These are phyloP conservation scores for Anguilla anguilla DNA, from an alignment of 2,797 vertebrate species.

Conservation along the genomic window DNA sequence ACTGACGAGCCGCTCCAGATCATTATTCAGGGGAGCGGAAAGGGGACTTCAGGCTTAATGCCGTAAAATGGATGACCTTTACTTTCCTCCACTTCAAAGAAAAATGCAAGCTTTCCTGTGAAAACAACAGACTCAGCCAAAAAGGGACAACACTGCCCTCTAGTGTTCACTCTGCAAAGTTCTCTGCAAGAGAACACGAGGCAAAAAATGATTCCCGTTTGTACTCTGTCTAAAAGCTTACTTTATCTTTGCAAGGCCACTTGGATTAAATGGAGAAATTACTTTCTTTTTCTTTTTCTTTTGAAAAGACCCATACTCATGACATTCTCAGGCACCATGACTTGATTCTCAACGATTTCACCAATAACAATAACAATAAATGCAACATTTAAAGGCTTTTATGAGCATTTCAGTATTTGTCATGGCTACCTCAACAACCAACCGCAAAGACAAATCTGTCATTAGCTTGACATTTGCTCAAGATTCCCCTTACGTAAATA, in stretches of 20 bases:
- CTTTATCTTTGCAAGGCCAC: neutral
- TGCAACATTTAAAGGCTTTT: neutral
- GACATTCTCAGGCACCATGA: neutral
- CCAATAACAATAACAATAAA: neutral
- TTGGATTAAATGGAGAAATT: neutral
- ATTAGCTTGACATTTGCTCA: neutral
- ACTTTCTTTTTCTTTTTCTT: neutral
- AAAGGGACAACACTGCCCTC: conserved; percentile 47
- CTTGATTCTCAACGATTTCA: neutral
- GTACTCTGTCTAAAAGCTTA: neutral
- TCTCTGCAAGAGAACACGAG: conserved; percentile 21
- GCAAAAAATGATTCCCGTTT: conserved; percentile 1
- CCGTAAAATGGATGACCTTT: conserved; percentile 27
- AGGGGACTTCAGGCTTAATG: conserved; percentile 7
- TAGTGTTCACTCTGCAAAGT: conserved; percentile 47
- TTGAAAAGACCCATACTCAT: neutral
- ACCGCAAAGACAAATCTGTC: neutral
- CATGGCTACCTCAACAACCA: too few relatives aligned
- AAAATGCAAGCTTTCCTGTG: conserved; percentile 11
- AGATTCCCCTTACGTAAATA: neutral
- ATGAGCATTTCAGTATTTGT: neutral
- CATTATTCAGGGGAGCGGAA: neutral
- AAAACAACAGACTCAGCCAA: neutral
- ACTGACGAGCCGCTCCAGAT: neutral
- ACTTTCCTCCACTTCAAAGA: neutral